Base-by-base conservation (phyloP, 2,113 vertebrate species). In the Blennius ocellaris region DNA sequence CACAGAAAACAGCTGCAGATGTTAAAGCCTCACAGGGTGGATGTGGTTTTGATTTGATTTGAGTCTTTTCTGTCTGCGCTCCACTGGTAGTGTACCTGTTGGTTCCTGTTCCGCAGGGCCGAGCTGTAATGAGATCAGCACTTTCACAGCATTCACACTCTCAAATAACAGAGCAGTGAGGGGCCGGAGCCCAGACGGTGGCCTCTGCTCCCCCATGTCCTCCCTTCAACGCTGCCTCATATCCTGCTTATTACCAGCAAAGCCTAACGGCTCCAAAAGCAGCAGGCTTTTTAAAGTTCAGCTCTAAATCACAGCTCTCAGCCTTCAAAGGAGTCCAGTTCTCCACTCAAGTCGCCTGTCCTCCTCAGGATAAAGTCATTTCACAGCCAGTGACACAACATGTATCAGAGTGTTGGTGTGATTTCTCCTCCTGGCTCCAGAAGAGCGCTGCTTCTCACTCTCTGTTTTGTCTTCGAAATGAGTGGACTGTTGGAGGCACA, bases 261-360 rank as follows among this genome's bases (percentile, higher is more conserved):
- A 49, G 41, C 40, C 49, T 36, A 41, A 54, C 14, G 17, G 58
- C 58, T 2, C 36, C 40, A 77, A 81, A 67, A 67, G 54, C 40
- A 9, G 62, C 61, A 37, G 30, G 51, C 39, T 11, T 71, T 79
- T 74, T 76, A 81, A 84, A 87, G 78, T 76, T 82, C 81, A 80
- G 9, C 69, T 65, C 39, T 74, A 79, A 73, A 82, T 82, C 78
- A 84, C 64, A 76, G 48, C 43, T 68, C 67, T 73, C 67, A 51
- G 60, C 66, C 64, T 73, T 87, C 78, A 87, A 80, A 82, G 69
- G 69, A 68, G 49, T 67, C 51, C 66, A 58, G 61, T 36, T 51
- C 63, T 56, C 14, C 21, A 17, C 44, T 78, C 11, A n/a, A 58
- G 47, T 67, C 30, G 5, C 21, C 60, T 57, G 50, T 76, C 55